Conservation (phyloP, 2,888 invertebrate genomes). For the Stenotaenia linearis region DNA sequence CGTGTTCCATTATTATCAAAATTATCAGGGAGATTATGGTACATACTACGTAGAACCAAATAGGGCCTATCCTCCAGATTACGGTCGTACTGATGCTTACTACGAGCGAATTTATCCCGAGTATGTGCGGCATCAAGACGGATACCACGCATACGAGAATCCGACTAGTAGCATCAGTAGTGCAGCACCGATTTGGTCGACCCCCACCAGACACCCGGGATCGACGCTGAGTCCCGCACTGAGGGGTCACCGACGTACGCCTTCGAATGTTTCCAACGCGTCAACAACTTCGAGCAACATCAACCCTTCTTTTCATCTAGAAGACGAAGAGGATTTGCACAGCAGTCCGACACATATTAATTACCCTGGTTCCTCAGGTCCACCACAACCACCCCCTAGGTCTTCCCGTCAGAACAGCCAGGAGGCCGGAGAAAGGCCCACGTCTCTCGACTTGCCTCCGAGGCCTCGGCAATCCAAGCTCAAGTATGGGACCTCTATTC, state of each 20-base stretch:
- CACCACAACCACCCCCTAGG: constrained; percentile 41
- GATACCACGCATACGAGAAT: constrained; percentile 40
- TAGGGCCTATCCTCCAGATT: constrained; percentile 36
- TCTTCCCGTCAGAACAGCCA: constrained; percentile 42
- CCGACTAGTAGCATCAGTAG: constrained; percentile 34
- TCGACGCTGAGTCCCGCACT: constrained; percentile 40
- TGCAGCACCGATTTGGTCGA: constrained; percentile 36
- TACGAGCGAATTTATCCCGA: constrained; percentile 38
- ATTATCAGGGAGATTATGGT: constrained; percentile 37
- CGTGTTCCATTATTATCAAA: constrained; percentile 36
- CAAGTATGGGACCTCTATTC: constrained; percentile 57
- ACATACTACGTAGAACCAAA: constrained; percentile 35
- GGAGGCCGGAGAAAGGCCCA: constrained; percentile 54
- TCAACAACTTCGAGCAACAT: constrained; percentile 52
- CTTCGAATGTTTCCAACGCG: constrained; percentile 66
- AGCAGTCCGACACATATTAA: constrained; percentile 47
- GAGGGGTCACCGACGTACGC: constrained; percentile 64
- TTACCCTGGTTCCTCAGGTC: constrained; percentile 32
- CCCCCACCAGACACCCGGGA: constrained; percentile 37
- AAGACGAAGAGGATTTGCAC: constrained; percentile 54
- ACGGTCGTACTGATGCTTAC: constrained; percentile 37
- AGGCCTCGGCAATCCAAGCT: constrained; percentile 53
- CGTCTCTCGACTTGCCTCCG: constrained; percentile 56
- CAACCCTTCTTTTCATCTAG: constrained; percentile 59
- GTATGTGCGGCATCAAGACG: constrained; percentile 44